Evolutionary conservation across 2,797 vertebrate species (phyloP).

Genomic region (Neosalanx taihuensis): DNA sequence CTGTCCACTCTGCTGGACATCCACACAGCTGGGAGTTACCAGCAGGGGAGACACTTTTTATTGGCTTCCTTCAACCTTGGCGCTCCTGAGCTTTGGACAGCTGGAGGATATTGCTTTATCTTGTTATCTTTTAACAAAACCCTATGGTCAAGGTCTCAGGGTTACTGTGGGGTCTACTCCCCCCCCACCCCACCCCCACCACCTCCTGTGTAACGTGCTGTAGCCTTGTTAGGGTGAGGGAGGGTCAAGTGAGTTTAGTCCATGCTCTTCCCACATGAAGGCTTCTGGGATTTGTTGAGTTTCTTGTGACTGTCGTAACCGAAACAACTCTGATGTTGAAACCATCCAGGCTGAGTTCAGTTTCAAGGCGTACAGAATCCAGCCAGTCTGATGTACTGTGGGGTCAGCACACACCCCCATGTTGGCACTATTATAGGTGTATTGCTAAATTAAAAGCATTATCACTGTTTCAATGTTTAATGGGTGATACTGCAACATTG

Average conservation of each 20-base stretch:
- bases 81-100: neutral
- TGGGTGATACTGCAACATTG: neutral
- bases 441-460: no score
- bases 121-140: neutral
- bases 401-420: neutral
- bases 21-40: neutral
- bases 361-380: no score
- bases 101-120: constrained; percentile 2
- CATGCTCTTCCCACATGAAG: neutral
- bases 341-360: no score
- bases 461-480: no score
- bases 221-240: no score
- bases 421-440: neutral
- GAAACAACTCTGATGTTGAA: no score
- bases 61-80: neutral
- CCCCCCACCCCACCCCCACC: no score
- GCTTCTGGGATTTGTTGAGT: neutral
- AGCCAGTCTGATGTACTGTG: no score
- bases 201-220: no score
- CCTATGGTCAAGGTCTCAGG: neutral
- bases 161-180: neutral
- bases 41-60: neutral
- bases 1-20: neutral
- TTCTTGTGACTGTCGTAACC: neutral
- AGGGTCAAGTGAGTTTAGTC: no score